phyloP scores from a whole-genome alignment of 2,113 vertebrate species.

The Henicopernis longicauda region DNA sequence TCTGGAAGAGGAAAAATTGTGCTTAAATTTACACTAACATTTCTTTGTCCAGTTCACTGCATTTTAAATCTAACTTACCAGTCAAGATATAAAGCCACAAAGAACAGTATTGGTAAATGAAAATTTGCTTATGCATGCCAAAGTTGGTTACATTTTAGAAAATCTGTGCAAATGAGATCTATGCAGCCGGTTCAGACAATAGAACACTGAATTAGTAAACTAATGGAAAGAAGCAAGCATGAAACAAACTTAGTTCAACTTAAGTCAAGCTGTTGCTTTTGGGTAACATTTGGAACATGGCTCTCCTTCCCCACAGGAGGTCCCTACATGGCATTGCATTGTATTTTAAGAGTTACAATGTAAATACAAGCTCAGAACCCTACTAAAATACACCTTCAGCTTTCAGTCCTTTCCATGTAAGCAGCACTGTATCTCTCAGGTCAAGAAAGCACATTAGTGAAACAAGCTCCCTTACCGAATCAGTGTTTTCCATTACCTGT shows the following conservation, averaged over 20 bases:
- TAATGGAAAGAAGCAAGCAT: not conserved
- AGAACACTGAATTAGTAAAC: not conserved
- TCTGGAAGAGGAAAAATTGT: not conserved
- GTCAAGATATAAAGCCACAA: not conserved
- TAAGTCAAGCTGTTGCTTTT: not conserved
- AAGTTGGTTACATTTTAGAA: not conserved
- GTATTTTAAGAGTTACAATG: not conserved
- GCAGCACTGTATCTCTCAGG: not conserved
- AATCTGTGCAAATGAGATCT: not conserved
- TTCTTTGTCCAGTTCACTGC: not conserved
- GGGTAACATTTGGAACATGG: not conserved
- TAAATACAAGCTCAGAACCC: not conserved
- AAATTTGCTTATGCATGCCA: not conserved
- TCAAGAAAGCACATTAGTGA: not conserved
- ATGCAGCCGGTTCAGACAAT: not conserved
- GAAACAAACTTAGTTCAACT: not conserved
- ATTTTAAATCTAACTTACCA: not conserved
- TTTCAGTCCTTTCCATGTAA: not conserved
- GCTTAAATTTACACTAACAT: not conserved
- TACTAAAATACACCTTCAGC: not conserved
- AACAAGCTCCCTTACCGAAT: not conserved
- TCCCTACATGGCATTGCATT: not conserved
- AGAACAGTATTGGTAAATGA: not conserved
- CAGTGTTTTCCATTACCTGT: conserved; percentile 77
- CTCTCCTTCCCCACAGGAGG: not conserved